Percentiles rank a stretch among this genome's conserved stretches.
Evolutionary conservation across 2,113 vertebrate genomes (phyloP).

Genomic region (Cinclus mexicanus): DNA sequence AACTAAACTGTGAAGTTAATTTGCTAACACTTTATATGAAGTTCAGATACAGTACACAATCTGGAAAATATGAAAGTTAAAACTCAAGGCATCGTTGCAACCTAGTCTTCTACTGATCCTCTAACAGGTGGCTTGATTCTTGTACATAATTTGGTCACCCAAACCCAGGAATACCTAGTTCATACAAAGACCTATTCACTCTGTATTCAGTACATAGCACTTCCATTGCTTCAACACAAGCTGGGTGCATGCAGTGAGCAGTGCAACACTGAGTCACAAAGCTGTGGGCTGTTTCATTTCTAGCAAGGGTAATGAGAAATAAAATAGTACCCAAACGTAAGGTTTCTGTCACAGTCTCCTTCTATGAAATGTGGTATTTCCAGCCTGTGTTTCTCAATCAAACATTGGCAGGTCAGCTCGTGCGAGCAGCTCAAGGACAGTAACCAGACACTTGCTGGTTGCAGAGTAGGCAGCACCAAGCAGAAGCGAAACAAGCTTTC

Average conservation of each 20-base stretch:
- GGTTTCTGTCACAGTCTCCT: slow-evolving; percentile 11
- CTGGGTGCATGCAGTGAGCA: neutral
- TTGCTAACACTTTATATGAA: no score
- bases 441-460: neutral
- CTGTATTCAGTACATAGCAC: neutral
- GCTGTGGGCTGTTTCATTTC: neutral
- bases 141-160: neutral
- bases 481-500: slow-evolving; percentile 61
- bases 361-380: slow-evolving; percentile 55
- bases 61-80: no score
- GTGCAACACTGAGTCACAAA: neutral
- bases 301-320: neutral
- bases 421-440: neutral
- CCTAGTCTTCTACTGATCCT: neutral
- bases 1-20: no score
- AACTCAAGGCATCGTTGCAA: neutral
- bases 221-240: neutral
- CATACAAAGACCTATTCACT: neutral
- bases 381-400: slow-evolving; percentile 30
- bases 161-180: neutral
- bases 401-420: neutral
- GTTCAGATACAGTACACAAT: no score
- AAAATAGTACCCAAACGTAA: neutral
- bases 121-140: neutral
- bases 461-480: neutral